A percentile compares a stretch with the other conserved stretches of the same genome.
These are phyloP conservation scores for Astyanax mexicanus DNA, from an alignment of 2,797 vertebrate genomes.

Conservation along the genomic window DNA sequence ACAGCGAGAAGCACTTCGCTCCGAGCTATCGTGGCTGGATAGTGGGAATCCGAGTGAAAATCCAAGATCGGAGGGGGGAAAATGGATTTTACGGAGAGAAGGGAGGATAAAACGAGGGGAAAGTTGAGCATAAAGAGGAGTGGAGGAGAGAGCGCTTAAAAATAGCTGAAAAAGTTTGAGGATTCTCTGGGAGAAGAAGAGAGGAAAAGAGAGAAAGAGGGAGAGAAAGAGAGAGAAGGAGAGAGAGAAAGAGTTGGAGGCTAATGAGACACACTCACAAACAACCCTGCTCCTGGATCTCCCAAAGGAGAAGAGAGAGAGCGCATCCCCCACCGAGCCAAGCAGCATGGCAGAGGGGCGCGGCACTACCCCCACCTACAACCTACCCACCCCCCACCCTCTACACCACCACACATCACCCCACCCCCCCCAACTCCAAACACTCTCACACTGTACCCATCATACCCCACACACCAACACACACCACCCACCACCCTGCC, in stretches of 20 bases:
- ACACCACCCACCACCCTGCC: neutral
- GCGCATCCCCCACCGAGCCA: conserved; percentile 57
- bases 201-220: conserved; percentile 37
- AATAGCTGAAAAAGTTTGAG: conserved; percentile 10
- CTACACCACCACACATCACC: neutral
- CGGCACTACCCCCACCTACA: neutral
- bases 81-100: neutral
- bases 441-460: neutral
- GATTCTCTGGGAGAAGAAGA: neutral
- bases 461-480: neutral
- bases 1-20: conserved; percentile 29
- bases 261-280: conserved; percentile 50
- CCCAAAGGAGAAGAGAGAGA: conserved; percentile 57
- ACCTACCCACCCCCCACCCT: neutral
- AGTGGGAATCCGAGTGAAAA: conserved; percentile 22
- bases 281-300: conserved; percentile 67
- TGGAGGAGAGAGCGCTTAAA: conserved; percentile 11
- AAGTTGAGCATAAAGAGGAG: conserved; percentile 13
- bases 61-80: neutral
- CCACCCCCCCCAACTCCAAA: neutral
- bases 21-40: conserved; percentile 3
- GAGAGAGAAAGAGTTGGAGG: conserved; percentile 25
- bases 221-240: conserved; percentile 21
- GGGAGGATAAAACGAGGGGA: neutral
- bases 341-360: conserved; percentile 58